These are phyloP conservation scores for Lysandra bellargus DNA, from an alignment of 2,888 invertebrate species.

Conservation along the genomic window DNA sequence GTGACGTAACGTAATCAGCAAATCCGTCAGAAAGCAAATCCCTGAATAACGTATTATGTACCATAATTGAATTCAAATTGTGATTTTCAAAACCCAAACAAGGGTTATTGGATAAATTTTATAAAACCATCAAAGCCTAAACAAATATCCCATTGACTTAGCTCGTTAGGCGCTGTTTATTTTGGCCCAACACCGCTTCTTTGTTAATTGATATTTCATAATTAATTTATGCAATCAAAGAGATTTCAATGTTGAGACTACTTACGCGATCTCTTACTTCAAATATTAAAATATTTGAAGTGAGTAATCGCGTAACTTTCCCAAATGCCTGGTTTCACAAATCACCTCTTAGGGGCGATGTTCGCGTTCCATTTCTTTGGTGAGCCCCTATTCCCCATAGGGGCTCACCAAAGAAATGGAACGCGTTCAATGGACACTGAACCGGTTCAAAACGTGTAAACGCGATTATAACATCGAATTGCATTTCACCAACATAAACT, in stretches of 20 bases:
- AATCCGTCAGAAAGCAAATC: not conserved
- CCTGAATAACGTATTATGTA: not conserved
- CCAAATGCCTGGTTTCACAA: no score
- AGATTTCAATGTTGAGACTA: not conserved
- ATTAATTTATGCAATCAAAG: slow-evolving; percentile 21
- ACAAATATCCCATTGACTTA: slow-evolving; percentile 24
- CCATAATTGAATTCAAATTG: not conserved
- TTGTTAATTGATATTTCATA: slow-evolving; percentile 27
- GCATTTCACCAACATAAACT: no score
- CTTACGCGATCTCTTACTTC: not conserved
- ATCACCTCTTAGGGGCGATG: no score
- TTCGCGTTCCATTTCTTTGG: no score
- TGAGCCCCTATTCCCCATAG: no score
- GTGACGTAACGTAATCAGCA: no score
- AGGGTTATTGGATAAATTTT: slow-evolving; percentile 1
- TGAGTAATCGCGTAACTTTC: not conserved
- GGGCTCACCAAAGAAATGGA: no score
- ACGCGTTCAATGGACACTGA: no score
- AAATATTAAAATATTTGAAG: not conserved
- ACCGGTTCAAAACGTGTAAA: no score
- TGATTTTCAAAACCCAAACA: slow-evolving; percentile 1
- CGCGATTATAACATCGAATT: no score
- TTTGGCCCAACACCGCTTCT: slow-evolving; percentile 10
- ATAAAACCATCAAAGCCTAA: slow-evolving; percentile 17
- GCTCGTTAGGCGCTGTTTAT: slow-evolving; percentile 18